Percentiles rank a stretch among this genome's conserved stretches.
Evolutionary conservation across 1,140 invertebrate species (phyloP).

Genomic region (Augochlora pura): DNA sequence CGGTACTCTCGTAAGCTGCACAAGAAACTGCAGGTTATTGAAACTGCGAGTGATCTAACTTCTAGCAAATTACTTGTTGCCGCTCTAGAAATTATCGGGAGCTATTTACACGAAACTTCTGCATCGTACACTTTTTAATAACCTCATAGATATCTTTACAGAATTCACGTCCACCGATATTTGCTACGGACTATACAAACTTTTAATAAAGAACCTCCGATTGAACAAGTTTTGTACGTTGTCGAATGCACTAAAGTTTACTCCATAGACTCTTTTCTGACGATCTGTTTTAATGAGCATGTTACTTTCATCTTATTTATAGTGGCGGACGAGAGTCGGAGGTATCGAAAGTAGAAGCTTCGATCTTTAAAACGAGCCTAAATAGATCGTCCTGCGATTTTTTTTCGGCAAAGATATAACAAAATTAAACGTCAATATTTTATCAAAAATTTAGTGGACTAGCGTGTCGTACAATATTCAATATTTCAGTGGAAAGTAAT

Average conservation of each 20-base stretch:
- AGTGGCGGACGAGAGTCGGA: too few species aligned
- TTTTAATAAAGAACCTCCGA: not conserved
- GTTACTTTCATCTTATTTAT: not conserved
- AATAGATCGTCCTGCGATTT: too few species aligned
- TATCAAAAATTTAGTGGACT: too few species aligned
- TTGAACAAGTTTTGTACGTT: conserved; percentile 5
- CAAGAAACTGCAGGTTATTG: conserved; percentile 36
- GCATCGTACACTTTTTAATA: conserved; percentile 16
- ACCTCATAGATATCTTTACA: conserved; percentile 4
- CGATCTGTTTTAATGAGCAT: conserved; percentile 53
- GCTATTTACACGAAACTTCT: not conserved
- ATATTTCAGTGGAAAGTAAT: too few species aligned
- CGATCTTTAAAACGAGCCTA: too few species aligned
- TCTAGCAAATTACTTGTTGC: too few species aligned
- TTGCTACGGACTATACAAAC: not conserved
- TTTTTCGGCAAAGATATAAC: too few species aligned
- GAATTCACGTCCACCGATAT: not conserved
- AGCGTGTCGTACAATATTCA: too few species aligned
- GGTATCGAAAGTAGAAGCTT: too few species aligned
- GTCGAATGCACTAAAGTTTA: conserved; percentile 53
- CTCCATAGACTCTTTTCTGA: conserved; percentile 59
- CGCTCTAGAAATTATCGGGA: not conserved
- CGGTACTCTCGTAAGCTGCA: not conserved
- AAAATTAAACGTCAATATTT: too few species aligned
- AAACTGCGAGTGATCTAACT: conserved; percentile 7